These are phyloP conservation scores for Pitangus sulphuratus DNA, from an alignment of 2,797 vertebrate genomes.

Conservation along the genomic window DNA sequence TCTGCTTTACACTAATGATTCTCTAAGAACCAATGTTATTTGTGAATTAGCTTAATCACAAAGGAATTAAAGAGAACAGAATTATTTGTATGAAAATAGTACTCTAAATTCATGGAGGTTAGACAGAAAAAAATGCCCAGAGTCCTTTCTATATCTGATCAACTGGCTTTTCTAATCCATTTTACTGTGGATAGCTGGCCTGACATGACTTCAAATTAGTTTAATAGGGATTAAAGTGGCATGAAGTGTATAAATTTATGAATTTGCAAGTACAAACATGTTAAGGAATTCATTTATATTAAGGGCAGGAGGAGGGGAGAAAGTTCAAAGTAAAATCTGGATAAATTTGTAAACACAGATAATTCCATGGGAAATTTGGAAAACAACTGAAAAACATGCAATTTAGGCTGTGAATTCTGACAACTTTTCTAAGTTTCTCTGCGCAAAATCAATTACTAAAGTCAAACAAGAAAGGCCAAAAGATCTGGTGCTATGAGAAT, in stretches of 20 bases:
- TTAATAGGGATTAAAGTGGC: constrained; percentile 76
- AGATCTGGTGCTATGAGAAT: not conserved
- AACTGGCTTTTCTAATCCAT: constrained; percentile 76
- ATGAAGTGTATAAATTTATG: constrained; percentile 69
- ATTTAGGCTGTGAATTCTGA: not conserved
- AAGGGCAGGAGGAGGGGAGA: not conserved
- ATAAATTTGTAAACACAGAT: constrained; percentile 59
- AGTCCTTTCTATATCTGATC: constrained; percentile 72
- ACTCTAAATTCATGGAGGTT: constrained; percentile 26
- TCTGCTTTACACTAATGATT: constrained; percentile 61
- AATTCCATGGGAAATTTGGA: constrained; percentile 7
- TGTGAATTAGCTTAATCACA: constrained; percentile 63
- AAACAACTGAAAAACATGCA: not conserved
- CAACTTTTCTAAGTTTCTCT: not conserved
- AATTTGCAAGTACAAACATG: constrained; percentile 71
- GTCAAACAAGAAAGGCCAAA: not conserved
- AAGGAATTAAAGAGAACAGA: constrained; percentile 66
- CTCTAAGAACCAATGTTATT: constrained; percentile 63
- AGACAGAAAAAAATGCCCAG: constrained; percentile 52
- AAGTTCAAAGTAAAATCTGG: constrained; percentile 61
- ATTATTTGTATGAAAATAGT: constrained; percentile 56
- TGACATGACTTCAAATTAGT: constrained; percentile 76
- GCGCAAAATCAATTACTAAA: not conserved
- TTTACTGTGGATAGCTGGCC: constrained; percentile 70
- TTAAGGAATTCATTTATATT: constrained; percentile 72